These are phyloP conservation scores for Tachina grossa DNA, from an alignment of 2,888 invertebrate species.

Conservation along the genomic window DNA sequence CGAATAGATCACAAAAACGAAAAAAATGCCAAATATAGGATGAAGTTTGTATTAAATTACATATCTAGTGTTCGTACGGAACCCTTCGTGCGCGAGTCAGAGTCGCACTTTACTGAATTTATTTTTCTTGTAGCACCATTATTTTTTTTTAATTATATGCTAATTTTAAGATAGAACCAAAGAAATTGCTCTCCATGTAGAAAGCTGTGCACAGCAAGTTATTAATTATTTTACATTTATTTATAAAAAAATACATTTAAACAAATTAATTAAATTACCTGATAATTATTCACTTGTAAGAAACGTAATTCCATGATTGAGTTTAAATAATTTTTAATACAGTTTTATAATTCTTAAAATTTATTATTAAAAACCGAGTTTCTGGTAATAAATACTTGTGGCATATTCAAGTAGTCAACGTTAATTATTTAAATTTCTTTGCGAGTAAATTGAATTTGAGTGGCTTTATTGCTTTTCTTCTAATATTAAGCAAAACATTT, in stretches of 20 bases:
- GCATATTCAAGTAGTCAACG: not conserved
- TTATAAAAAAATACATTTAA: not conserved
- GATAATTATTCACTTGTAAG: not conserved
- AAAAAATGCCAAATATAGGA: no score
- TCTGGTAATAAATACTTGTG: not conserved
- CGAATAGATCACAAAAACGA: no score
- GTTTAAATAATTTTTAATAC: not conserved
- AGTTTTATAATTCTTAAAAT: not conserved
- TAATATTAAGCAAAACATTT: slow-evolving; percentile 54
- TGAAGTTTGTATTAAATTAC: no score
- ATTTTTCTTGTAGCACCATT: no score
- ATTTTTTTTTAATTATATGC: no score
- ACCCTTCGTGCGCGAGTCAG: no score
- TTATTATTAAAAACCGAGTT: not conserved
- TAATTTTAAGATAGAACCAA: no score
- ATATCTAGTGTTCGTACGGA: no score
- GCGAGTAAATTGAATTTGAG: not conserved
- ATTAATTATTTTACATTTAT: no score
- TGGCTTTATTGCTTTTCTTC: not conserved
- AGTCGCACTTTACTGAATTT: no score
- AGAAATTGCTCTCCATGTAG: no score
- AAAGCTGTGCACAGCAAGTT: no score
- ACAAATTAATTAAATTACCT: not conserved
- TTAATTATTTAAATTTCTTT: not conserved
- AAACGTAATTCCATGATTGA: slow-evolving; percentile 1